Evolutionary conservation across 1,140 invertebrate species (phyloP), one percentile per base, ranked within the genome.

Genomic region (Aphis craccivora): DNA sequence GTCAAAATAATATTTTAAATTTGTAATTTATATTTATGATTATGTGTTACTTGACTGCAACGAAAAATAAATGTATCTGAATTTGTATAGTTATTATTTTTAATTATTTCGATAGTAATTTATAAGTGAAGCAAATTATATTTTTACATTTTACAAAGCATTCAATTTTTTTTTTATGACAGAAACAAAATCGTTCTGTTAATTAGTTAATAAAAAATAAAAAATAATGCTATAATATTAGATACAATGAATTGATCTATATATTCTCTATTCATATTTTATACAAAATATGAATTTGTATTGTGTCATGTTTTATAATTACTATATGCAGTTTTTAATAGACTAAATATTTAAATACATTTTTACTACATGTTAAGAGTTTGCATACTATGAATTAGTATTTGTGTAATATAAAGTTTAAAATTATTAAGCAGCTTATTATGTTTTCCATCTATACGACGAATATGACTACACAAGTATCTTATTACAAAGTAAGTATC

Each of bases 61-160:
- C 22, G 40, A 43, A 14, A 43, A 23, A 84, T 40, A 40, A 20
- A 40, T 84, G 9, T 7, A 43, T 67, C 30, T 35, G 60, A 18
- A 84, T 40, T 25, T 14, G 40, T 84, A 76, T n/a, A n/a, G 9
- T 84, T 14, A 40, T 30, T 84, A 84, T 84, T 84, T 84, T 40
- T 40, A 43, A 84, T 84, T 84, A 87, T 87, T 87, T 87, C 30
- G 14, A 87, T 87, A 14, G 11, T n/a, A 48, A 45, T 87, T 87
- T 30, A 48, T 87, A 30, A 48, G 43, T 45, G 37, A 11, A 30
- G 40, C 40, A n/a, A 30, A 87, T 48, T 87, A n/a, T n/a, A 25
- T 14, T 87, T 87, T 87, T 48, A 48, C 3, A 83, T 37, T 83
- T 40, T 83, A 83, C 5, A 23, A 5, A 20, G 43, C 4, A 30